phyloP scores from a whole-genome alignment of 2,797 vertebrate genomes.

The Lophura swinhoii region DNA sequence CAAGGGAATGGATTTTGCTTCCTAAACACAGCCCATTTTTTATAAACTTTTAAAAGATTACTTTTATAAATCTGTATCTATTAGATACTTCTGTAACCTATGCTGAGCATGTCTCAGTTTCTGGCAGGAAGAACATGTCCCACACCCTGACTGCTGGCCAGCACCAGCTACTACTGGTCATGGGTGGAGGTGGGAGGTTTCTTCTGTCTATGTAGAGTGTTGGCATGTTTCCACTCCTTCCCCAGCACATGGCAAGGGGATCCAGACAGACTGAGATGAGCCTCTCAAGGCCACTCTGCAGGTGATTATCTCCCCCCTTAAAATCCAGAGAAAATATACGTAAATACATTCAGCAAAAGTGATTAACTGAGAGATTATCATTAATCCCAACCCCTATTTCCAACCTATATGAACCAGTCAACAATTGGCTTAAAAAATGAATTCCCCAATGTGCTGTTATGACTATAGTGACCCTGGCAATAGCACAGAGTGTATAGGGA shows the following conservation, averaged over 20 bases:
- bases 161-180: background rate
- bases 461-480: background rate
- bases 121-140: background rate
- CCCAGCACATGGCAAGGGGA: background rate
- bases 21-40: background rate
- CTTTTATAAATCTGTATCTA: background rate
- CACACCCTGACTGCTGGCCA: background rate
- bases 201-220: background rate
- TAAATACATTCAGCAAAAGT: background rate
- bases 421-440: background rate
- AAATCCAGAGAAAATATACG: background rate
- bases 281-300: background rate
- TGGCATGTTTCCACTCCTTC: background rate
- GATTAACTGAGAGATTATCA: background rate
- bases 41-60: background rate
- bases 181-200: background rate
- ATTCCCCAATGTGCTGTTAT: background rate
- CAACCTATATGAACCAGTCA: background rate
- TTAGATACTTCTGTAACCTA: background rate
- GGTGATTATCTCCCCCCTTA: background rate
- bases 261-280: background rate
- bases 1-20: background rate
- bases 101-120: background rate
- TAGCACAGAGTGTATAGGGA: constrained; percentile 78
- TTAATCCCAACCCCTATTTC: background rate